These are phyloP conservation scores for Parazoanthus darwini DNA, from an alignment of 92 coral and sea anemone genomes.

Conservation along the genomic window DNA sequence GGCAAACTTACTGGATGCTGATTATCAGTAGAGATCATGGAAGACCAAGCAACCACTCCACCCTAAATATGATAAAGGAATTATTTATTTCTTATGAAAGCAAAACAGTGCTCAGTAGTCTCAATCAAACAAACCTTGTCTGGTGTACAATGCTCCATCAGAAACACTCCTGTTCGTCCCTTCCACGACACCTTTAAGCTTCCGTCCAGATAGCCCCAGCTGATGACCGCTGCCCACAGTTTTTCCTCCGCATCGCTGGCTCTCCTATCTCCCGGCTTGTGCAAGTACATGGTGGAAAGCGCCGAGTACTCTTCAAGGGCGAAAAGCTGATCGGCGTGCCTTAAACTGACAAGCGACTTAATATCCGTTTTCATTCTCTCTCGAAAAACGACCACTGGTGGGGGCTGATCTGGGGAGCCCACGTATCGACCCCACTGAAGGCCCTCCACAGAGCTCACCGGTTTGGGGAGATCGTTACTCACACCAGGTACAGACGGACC, in stretches of 20 bases:
- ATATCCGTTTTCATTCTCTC: constrained; percentile 69
- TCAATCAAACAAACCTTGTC: constrained; percentile 65
- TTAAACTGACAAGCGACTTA: constrained; percentile 63
- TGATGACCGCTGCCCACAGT: constrained; percentile 80
- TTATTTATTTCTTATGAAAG: not conserved
- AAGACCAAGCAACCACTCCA: no score
- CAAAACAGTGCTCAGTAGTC: not conserved
- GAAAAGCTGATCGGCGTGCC: constrained; percentile 63
- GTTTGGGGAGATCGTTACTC: constrained; percentile 63
- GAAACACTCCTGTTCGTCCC: constrained; percentile 61
- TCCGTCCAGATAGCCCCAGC: constrained; percentile 90
- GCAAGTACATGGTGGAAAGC: constrained; percentile 70
- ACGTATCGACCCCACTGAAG: constrained; percentile 91
- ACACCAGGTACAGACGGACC: not conserved
- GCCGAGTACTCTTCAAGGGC: constrained; percentile 74
- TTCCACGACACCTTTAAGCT: constrained; percentile 71
- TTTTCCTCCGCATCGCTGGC: constrained; percentile 52
- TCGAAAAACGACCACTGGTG: constrained; percentile 69
- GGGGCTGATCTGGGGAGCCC: constrained; percentile 90
- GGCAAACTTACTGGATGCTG: no score
- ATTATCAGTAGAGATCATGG: no score
- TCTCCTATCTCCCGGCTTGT: constrained; percentile 50
- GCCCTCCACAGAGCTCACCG: constrained; percentile 85
- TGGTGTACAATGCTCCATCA: constrained; percentile 89
- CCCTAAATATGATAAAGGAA: no score